Percentiles rank a stretch among this genome's conserved stretches.
Evolutionary conservation across 2,797 vertebrate genomes (phyloP).

Genomic region (Myiotriccus ornatus): DNA sequence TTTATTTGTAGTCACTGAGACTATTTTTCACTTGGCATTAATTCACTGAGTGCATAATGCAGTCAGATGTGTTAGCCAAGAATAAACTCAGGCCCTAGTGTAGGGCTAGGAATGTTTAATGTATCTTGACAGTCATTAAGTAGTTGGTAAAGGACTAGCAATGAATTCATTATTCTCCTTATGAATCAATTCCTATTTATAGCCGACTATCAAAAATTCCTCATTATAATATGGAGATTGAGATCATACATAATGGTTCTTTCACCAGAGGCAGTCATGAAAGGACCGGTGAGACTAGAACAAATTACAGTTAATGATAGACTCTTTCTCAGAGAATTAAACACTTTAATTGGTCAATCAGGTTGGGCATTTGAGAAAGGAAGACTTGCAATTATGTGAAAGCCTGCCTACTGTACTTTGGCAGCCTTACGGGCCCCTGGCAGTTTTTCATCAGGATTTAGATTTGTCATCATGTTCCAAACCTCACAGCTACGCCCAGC

Average conservation of each 20-base stretch:
- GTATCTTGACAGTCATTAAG: constrained; percentile 40
- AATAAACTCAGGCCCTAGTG: not conserved
- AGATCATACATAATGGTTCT: constrained; percentile 34
- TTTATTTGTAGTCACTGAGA: not conserved
- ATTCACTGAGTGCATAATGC: not conserved
- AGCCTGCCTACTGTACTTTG: constrained; percentile 24
- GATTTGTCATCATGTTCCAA: constrained; percentile 1
- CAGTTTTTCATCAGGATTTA: constrained; percentile 23
- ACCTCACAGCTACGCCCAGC: not conserved
- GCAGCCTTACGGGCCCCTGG: constrained; percentile 5
- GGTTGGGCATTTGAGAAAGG: constrained; percentile 38
- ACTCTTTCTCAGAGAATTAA: constrained; percentile 55
- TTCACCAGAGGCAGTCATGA: constrained; percentile 55
- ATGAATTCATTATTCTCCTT: constrained; percentile 52
- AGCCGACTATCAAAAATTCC: constrained; percentile 33
- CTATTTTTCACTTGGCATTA: constrained; percentile 32
- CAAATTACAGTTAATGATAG: constrained; percentile 56
- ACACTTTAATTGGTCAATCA: constrained; percentile 54
- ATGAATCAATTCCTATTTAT: constrained; percentile 50
- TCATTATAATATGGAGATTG: constrained; percentile 36
- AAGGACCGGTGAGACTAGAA: constrained; percentile 49
- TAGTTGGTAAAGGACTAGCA: constrained; percentile 39
- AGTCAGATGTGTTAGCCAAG: constrained; percentile 20
- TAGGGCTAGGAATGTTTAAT: constrained; percentile 49
- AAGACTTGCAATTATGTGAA: constrained; percentile 38